Base-by-base conservation (phyloP, 1,140 invertebrate genomes). In the Saccostrea glomerata region DNA sequence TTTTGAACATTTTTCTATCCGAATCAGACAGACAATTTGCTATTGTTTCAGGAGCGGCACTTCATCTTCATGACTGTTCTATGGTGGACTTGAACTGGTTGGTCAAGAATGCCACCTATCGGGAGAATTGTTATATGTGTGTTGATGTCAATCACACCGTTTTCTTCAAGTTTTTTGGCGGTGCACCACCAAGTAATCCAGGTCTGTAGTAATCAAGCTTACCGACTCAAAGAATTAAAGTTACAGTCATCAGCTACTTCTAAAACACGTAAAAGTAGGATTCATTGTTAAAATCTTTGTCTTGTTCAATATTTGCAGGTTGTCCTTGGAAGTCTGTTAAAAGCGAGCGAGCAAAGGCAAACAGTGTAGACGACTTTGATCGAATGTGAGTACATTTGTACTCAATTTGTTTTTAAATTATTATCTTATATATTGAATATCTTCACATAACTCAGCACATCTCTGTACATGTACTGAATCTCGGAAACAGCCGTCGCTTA, bases 51-150 rank as follows among this genome's bases (percentile, higher is more conserved):
- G 86, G 87, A 15, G 87, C 20, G 1, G 85, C 85, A 15, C 77
- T 88, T 40, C 85, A 88, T 82, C 58, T 86, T 82, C 86, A 87
- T 47, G 96, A 97, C 87, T 96, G 96, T 11, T 96, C 97, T 0
- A 95, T 97, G 0, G 96, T 96, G 0, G 96, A 96, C 3, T 94
- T 96, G 0, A 96, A 97, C 85, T 98, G 96, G 94, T 88, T 98
- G 0, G 95, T 97, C 13, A 92, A 95, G 13, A 96, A 97, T 84
- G 94, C 97, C 20, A 97, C 97, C 0, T 97, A 97, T 92, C 96
- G 96, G 86, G 95, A 96, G 0, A 95, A 97, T 93, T 94, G 98
- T 30, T 97, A 97, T 92, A 95, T 97, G 1, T 97, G 97, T 90
- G 95, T 95, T 66, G 93, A 95, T 9, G 90, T 93, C 3, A 89